These are phyloP conservation scores for Idaea aversata DNA, from an alignment of 2,888 invertebrate genomes.

Conservation along the genomic window DNA sequence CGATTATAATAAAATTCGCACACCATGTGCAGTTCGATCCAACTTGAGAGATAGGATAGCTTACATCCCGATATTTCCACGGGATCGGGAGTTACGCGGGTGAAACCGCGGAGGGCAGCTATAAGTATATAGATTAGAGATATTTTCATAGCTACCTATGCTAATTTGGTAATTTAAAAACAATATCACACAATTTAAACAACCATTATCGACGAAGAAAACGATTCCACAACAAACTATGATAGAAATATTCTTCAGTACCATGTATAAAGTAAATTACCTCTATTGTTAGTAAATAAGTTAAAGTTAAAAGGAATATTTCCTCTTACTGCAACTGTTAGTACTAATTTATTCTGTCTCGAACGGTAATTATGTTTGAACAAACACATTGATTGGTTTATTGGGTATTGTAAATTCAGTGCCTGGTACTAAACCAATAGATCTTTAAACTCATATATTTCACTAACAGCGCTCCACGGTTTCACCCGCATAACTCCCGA, in stretches of 20 bases:
- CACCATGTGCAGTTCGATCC: too few species aligned
- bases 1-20: too few species aligned
- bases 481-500: too few species aligned
- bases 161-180: neutral
- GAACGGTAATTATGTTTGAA: slow-evolving; percentile 16
- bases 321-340: neutral
- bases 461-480: too few species aligned
- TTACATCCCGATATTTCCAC: too few species aligned
- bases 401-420: too few species aligned
- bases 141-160: neutral
- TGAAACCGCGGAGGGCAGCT: too few species aligned
- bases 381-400: neutral
- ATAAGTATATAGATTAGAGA: neutral
- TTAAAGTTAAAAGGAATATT: neutral
- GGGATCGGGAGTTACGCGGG: too few species aligned
- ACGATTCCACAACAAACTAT: neutral
- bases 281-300: neutral
- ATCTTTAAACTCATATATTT: too few species aligned
- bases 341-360: neutral
- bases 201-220: neutral
- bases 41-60: too few species aligned
- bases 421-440: too few species aligned
- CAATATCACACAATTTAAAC: neutral
- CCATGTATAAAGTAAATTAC: neutral
- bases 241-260: neutral